These are phyloP conservation scores for Drosophila littoralis DNA, from an alignment of 1,140 invertebrate genomes.

Conservation along the genomic window DNA sequence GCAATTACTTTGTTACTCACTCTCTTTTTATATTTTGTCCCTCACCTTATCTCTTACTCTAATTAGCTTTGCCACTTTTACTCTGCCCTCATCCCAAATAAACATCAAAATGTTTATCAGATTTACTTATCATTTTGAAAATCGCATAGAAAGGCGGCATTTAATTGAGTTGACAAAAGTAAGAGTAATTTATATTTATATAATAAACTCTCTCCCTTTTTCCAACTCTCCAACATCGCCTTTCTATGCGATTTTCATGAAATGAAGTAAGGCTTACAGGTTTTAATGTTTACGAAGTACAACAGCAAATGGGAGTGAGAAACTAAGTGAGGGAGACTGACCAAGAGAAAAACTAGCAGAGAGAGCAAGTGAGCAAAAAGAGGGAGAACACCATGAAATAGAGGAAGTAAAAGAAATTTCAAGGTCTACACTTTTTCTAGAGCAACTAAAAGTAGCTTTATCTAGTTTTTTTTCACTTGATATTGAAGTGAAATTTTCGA, in stretches of 20 bases:
- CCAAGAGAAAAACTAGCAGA: no score
- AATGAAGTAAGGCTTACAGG: no score
- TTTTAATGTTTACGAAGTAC: no score
- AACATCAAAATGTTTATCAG: neutral
- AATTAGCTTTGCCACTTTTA: neutral
- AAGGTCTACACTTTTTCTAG: neutral
- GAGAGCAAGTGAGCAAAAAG: neutral
- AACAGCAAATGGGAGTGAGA: no score
- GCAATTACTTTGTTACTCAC: no score
- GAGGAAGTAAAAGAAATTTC: neutral
- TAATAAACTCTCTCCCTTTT: neutral
- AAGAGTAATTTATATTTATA: neutral
- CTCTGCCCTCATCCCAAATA: neutral
- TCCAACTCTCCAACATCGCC: no score
- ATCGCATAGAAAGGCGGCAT: neutral
- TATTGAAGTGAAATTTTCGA: constrained; percentile 72
- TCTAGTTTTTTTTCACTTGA: constrained; percentile 5
- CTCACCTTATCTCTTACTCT: neutral
- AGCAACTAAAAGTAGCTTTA: constrained; percentile 16
- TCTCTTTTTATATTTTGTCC: no score
- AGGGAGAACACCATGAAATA: neutral
- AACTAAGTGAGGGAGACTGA: no score
- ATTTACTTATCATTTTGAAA: neutral
- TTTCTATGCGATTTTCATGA: no score
- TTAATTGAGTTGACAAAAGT: neutral